Evolutionary conservation across 2,113 vertebrate genomes (phyloP), one percentile per base, ranked within the genome.

Genomic region (Sisor rabdophorus): DNA sequence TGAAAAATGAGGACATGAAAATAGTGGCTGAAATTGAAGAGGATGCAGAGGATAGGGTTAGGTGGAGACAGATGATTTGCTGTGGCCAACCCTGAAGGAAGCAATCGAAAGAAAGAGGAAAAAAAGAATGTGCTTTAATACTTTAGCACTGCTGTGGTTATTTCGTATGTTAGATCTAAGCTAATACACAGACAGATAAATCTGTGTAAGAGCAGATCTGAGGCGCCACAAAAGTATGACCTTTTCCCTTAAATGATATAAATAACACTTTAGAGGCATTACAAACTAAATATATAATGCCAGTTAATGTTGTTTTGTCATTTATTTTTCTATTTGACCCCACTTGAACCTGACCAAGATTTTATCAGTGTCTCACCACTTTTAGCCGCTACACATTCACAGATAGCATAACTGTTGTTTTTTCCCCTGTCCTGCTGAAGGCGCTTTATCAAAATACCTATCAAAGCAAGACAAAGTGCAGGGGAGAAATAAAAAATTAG

Each of bases 81-180:
- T 44, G 40, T 44, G 40, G 40, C 40, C 40, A 9, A 4, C 40
- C 40, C 40, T 44, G 8, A 44, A 44, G 40, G 9, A 9, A 44
- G 10, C 40, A 44, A 9, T 9, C 6, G 8, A 44, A 10, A 44
- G 9, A 9, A 44, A 10, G 8, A 10, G 40, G 10, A 44, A 10
- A 44, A 44, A 67, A 11, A 65, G 52, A 61, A 26, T 32, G 32
- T 71, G 76, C 76, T 78, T 30, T 19, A 58, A 65, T 44, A 65
- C 36, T n/a, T 56, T 58, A 61, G 56, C 17, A 24, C n/a, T 50
- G 63, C 16, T 61, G 13, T 17, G 30, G 61, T 61, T 56, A 47
- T 40, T 77, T 20, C 60, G 40, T 58, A 56, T 28, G 52, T 47
- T 67, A 76, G 36, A 69, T 71, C 30, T 20, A 11, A 52, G 22